Conservation (phyloP, 2,113 vertebrate species). For the Archilochus colubris region DNA sequence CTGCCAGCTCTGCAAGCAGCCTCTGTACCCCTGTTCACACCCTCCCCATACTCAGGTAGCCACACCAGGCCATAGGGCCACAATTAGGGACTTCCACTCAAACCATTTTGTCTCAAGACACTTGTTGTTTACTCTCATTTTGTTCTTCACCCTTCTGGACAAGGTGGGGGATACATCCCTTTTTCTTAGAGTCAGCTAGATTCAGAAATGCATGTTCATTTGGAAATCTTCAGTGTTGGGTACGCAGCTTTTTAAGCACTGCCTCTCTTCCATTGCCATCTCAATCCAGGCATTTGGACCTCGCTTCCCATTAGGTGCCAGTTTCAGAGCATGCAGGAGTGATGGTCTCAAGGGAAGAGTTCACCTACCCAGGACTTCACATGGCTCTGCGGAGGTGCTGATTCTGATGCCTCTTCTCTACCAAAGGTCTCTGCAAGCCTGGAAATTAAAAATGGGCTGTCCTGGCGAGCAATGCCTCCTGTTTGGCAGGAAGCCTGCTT, state of each 20-base stretch:
- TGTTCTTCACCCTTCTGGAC: background rate
- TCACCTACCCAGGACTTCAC: rapidly evolving
- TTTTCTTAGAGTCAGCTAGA: background rate
- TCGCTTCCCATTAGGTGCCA: background rate
- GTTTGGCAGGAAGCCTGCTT: background rate
- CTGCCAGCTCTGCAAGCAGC: rapidly evolving
- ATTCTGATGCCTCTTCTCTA: background rate
- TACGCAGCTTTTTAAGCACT: background rate
- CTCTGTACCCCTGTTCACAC: rapidly evolving
- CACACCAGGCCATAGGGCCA: rapidly evolving
- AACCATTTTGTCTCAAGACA: background rate
- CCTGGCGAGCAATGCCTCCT: background rate
- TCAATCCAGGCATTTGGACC: background rate
- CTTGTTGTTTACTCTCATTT: background rate
- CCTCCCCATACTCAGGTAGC: background rate
- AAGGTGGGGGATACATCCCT: background rate
- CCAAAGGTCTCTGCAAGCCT: background rate
- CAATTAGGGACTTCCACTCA: background rate
- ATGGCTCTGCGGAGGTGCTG: background rate
- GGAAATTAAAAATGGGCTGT: background rate
- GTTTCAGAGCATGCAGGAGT: background rate
- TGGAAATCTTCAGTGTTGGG: background rate
- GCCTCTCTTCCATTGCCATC: background rate
- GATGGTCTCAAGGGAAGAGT: rapidly evolving
- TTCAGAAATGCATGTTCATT: rapidly evolving